These are phyloP conservation scores for Arenaria interpres DNA, from an alignment of 2,113 vertebrate species.

Conservation along the genomic window DNA sequence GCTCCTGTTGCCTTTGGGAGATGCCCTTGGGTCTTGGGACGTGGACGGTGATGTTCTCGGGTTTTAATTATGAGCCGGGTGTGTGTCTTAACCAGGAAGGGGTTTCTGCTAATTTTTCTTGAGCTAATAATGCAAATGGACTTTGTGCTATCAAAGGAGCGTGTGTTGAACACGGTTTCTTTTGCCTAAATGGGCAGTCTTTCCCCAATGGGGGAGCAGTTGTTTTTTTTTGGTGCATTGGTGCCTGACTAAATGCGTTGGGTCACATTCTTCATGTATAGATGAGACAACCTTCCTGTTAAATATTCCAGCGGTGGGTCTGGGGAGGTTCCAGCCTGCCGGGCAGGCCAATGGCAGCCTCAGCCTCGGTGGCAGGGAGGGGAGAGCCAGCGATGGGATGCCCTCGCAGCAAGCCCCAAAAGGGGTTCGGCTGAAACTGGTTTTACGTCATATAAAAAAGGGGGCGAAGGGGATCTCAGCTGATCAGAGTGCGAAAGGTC, in stretches of 20 bases:
- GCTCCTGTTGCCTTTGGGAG: background rate
- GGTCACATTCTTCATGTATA: conserved; percentile 78
- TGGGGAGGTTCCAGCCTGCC: conserved; percentile 64
- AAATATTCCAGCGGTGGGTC: conserved; percentile 85
- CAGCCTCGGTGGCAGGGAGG: conserved; percentile 26
- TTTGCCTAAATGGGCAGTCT: conserved; percentile 24
- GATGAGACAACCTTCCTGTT: conserved; percentile 81
- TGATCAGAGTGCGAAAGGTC: conserved; percentile 65
- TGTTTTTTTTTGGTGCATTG: conserved; percentile 75
- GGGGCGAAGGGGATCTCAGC: conserved; percentile 50
- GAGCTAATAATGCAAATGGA: background rate
- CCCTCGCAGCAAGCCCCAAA: conserved; percentile 56
- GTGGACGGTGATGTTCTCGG: fast-evolving
- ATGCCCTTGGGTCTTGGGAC: background rate
- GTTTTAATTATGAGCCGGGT: background rate
- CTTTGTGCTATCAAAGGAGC: background rate
- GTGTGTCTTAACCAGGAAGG: background rate
- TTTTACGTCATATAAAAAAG: conserved; percentile 70
- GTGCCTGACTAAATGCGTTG: conserved; percentile 84
- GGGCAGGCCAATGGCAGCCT: conserved; percentile 76
- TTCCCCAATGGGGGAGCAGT: conserved; percentile 62
- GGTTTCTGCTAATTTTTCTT: conserved; percentile 39
- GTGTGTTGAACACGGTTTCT: background rate
- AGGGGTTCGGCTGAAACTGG: conserved; percentile 66
- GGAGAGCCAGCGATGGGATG: conserved; percentile 32